phyloP scores from a whole-genome alignment of 2,113 vertebrate genomes.

The Boulengeromyrus knoepffleri region DNA sequence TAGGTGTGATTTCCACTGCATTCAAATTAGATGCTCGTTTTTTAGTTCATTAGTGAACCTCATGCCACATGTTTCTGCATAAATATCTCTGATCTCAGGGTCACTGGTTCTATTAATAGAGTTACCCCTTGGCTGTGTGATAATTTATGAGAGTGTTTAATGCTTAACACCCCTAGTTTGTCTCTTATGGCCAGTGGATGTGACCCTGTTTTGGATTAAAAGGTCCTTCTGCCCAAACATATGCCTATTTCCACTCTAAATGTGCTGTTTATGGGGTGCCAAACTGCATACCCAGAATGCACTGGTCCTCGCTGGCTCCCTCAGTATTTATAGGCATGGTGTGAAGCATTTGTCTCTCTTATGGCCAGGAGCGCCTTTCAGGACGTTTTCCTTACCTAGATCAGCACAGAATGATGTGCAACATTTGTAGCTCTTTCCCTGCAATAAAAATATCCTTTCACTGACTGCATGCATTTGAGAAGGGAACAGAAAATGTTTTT shows the following conservation, averaged over 20 bases:
- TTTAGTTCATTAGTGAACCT: background rate
- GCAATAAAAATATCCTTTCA: background rate
- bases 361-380: background rate
- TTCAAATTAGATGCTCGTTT: background rate
- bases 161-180: background rate
- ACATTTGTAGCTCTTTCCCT: background rate
- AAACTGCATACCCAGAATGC: background rate
- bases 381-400: background rate
- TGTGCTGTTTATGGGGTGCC: background rate
- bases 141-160: slow-evolving; percentile 13
- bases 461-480: background rate
- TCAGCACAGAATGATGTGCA: background rate
- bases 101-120: background rate
- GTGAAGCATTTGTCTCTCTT: background rate
- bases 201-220: slow-evolving; percentile 3
- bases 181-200: background rate
- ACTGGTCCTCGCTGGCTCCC: background rate
- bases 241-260: background rate
- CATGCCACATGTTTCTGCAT: background rate
- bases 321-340: background rate
- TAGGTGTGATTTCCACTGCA: background rate
- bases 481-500: background rate
- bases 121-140: background rate
- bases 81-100: background rate
- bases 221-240: background rate